Percentiles rank a stretch among this genome's conserved stretches.
Evolutionary conservation across 2,888 invertebrate species (phyloP).

Genomic region (Himalopsyche kuldschensis): DNA sequence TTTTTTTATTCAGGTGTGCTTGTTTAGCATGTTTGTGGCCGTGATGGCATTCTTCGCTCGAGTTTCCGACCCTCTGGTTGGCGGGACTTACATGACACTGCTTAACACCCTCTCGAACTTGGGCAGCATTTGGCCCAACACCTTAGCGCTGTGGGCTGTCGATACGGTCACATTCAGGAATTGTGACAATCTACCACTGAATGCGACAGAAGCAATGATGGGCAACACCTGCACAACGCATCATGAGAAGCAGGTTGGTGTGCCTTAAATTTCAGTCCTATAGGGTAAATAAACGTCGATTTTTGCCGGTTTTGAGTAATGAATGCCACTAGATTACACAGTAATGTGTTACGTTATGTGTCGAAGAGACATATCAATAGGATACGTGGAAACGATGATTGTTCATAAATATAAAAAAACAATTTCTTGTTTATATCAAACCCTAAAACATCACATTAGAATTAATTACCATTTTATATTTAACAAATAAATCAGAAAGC

Average conservation of each 20-base stretch:
- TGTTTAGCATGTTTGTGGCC: conserved; percentile 96
- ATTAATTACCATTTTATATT: no score
- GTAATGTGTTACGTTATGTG: no score
- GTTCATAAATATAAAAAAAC: no score
- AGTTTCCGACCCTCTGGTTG: conserved; percentile 93
- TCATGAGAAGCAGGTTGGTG: conserved; percentile 67
- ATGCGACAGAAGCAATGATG: conserved; percentile 48
- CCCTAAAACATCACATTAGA: no score
- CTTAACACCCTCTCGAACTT: conserved; percentile 94
- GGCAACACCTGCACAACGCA: conserved; percentile 67
- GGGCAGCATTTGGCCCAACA: conserved; percentile 98
- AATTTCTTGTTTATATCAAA: no score
- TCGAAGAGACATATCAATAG: no score
- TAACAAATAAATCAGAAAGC: no score
- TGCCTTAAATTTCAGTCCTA: no score
- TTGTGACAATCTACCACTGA: conserved; percentile 54
- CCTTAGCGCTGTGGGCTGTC: conserved; percentile 87
- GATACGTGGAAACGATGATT: no score
- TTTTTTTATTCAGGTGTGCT: conserved; percentile 70
- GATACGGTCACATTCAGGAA: conserved; percentile 82
- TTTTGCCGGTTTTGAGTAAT: no score
- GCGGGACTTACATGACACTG: conserved; percentile 99
- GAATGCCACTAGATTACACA: no score
- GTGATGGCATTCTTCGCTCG: conserved; percentile 98
- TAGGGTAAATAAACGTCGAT: no score